A percentile compares a stretch with the other conserved stretches of the same genome.
phyloP scores from a whole-genome alignment of 2,888 invertebrate species.

The Chirona hameri region DNA sequence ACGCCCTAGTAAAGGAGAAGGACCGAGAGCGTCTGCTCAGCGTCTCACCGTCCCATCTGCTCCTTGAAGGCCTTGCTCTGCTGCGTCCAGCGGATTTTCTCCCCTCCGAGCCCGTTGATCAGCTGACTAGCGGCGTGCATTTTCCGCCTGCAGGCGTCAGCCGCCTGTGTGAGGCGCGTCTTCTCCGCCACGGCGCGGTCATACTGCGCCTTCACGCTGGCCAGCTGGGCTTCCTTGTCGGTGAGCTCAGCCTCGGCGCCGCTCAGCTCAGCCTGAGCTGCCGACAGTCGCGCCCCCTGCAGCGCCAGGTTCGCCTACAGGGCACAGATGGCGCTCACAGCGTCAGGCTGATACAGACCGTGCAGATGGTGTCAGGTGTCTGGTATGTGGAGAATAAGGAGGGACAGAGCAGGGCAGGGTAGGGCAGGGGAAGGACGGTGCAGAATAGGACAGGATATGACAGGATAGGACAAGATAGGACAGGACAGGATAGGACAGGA shows the following conservation, averaged over 20 bases:
- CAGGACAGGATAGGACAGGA: too few relatives aligned
- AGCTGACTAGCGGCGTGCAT: conserved; percentile 95
- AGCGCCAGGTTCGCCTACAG: conserved; percentile 80
- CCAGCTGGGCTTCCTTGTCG: conserved; percentile 83
- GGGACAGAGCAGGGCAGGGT: too few relatives aligned
- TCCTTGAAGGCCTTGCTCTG: conserved; percentile 87
- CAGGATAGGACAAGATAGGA: too few relatives aligned
- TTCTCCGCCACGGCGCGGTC: conserved; percentile 91
- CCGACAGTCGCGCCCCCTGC: conserved; percentile 83
- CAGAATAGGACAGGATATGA: too few relatives aligned
- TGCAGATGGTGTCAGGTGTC: too few relatives aligned
- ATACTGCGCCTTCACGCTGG: conserved; percentile 86
- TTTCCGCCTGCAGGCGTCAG: conserved; percentile 85
- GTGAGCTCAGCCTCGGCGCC: conserved; percentile 82
- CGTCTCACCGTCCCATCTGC: conserved; percentile 51
- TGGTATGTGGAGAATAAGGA: too few relatives aligned
- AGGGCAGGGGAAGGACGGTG: too few relatives aligned
- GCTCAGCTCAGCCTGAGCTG: conserved; percentile 85
- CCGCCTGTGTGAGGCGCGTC: conserved; percentile 78
- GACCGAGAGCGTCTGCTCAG: too few relatives aligned
- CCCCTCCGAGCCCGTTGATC: conserved; percentile 88
- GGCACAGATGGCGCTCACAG: conserved; percentile 31
- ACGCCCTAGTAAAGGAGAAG: too few relatives aligned
- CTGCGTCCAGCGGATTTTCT: conserved; percentile 88
- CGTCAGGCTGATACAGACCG: too few relatives aligned